Evolutionary conservation across 2,113 vertebrate species (phyloP).

Genomic region (Urocynchramus pylzowi): DNA sequence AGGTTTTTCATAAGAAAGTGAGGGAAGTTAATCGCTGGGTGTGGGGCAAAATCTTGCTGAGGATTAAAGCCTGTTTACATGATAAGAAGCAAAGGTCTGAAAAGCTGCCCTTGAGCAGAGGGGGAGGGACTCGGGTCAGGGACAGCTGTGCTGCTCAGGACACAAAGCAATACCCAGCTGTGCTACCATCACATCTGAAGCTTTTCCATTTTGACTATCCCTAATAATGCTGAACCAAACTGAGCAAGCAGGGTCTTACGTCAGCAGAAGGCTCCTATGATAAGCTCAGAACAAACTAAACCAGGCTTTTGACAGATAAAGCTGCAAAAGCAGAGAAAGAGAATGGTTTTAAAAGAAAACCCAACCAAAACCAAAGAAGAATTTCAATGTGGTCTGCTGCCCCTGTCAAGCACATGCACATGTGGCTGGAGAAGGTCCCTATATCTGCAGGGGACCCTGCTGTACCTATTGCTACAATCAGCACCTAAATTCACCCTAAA

Average conservation of each 20-base stretch:
- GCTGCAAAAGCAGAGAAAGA: neutral
- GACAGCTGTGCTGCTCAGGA: neutral
- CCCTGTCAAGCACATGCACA: neutral
- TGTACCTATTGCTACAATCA: neutral
- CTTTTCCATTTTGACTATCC: neutral
- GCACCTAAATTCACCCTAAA: neutral
- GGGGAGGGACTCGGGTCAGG: neutral
- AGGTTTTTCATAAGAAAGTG: neutral
- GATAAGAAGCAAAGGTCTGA: neutral
- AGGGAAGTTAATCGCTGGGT: neutral
- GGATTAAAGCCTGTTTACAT: slow-evolving; percentile 5
- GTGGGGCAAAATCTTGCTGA: neutral
- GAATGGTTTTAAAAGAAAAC: neutral
- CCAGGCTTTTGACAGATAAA: neutral
- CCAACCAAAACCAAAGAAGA: neutral
- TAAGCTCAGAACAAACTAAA: slow-evolving; percentile 1
- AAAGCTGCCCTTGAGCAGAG: neutral
- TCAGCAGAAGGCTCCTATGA: neutral
- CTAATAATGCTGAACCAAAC: neutral
- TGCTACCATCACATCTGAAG: neutral
- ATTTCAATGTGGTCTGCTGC: neutral
- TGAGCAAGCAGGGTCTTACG: neutral
- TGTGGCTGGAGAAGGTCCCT: neutral
- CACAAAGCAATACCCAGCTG: neutral
- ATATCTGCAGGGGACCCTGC: neutral